Percentiles rank a stretch among this genome's conserved stretches.
phyloP scores from a whole-genome alignment of 2,888 invertebrate genomes.

The Odontocolon sp. region DNA sequence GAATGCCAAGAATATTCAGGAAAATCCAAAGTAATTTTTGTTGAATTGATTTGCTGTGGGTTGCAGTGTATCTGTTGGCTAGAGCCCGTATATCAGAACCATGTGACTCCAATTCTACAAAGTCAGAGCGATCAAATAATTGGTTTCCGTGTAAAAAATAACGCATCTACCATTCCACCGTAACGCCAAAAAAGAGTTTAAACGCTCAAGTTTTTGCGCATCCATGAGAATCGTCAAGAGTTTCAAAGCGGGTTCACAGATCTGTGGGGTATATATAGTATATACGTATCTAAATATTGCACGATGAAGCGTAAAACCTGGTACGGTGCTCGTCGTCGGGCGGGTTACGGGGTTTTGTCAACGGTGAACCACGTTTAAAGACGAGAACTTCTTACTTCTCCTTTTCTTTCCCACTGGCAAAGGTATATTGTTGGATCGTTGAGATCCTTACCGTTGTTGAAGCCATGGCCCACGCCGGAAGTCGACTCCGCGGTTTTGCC shows the following conservation, averaged over 20 bases:
- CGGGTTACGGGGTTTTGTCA: slow-evolving; percentile 55
- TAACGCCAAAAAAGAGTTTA: neutral
- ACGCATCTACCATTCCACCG: too few relatives aligned
- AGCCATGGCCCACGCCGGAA: neutral
- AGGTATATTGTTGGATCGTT: slow-evolving; percentile 34
- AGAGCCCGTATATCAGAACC: too few relatives aligned
- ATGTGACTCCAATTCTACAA: too few relatives aligned
- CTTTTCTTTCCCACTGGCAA: slow-evolving; percentile 20
- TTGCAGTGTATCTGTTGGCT: too few relatives aligned
- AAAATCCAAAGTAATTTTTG: too few relatives aligned
- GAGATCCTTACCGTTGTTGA: neutral
- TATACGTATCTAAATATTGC: neutral
- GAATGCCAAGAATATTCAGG: too few relatives aligned
- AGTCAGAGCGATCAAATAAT: neutral
- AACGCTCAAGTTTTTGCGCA: neutral
- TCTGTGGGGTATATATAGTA: neutral
- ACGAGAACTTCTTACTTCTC: slow-evolving; percentile 45
- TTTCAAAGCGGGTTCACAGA: neutral
- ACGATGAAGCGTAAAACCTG: slow-evolving; percentile 14
- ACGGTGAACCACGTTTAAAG: slow-evolving; percentile 54
- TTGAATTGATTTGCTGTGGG: too few relatives aligned
- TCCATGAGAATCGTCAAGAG: neutral
- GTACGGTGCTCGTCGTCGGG: slow-evolving; percentile 1
- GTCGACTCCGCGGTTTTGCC: slow-evolving; percentile 18
- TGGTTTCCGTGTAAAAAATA: neutral